These are phyloP conservation scores for Heteromurus nitidus DNA, from an alignment of 2,888 invertebrate species.

Conservation along the genomic window DNA sequence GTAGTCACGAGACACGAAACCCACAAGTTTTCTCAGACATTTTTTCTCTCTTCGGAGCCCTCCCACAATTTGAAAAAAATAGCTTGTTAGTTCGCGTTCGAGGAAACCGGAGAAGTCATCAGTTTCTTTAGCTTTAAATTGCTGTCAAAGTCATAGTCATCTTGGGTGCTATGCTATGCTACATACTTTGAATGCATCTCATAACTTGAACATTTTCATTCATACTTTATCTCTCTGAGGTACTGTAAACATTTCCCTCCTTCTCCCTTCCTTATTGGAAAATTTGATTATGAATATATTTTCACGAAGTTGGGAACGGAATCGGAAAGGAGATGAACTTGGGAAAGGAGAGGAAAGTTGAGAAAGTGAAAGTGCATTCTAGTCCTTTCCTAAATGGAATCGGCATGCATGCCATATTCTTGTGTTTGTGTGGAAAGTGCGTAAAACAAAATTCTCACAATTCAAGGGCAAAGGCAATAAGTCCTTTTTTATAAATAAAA, in stretches of 20 bases:
- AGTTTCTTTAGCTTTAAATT: neutral
- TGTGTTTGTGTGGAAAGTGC: no score
- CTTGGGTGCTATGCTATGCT: neutral
- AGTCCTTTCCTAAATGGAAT: no score
- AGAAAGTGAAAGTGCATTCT: neutral
- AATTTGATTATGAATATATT: slow-evolving; percentile 40
- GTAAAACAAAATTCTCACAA: no score
- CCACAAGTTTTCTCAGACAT: slow-evolving; percentile 2
- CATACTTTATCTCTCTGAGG: neutral
- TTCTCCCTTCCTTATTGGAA: slow-evolving; percentile 8
- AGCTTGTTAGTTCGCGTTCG: neutral
- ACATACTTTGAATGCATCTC: no score
- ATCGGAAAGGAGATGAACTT: neutral
- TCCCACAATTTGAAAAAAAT: neutral
- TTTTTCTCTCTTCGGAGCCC: neutral
- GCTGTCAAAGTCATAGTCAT: slow-evolving; percentile 14
- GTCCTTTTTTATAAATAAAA: no score
- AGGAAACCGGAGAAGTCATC: neutral
- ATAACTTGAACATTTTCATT: no score
- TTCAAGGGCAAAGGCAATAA: no score
- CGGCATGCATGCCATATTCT: no score
- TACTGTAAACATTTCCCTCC: slow-evolving; percentile 20
- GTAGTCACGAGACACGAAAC: no score
- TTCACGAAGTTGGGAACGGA: neutral
- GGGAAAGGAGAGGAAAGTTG: no score